A percentile compares a stretch with the other conserved stretches of the same genome.
Evolutionary conservation across 2,888 invertebrate genomes (phyloP).

Genomic region (Microdon myrmicae): DNA sequence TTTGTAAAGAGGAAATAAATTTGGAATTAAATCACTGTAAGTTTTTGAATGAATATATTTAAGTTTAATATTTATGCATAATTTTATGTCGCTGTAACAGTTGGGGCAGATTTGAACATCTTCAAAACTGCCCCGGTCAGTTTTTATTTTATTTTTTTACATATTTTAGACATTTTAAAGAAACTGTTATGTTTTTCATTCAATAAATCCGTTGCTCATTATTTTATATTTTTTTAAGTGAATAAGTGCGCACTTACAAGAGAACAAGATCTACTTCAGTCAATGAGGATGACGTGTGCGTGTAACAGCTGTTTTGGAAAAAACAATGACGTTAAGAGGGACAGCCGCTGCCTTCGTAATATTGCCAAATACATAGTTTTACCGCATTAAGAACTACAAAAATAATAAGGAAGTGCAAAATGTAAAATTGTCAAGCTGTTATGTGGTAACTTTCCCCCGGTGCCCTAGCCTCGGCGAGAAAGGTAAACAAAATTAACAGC

Average conservation of each 20-base stretch:
- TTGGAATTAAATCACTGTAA: conserved; percentile 2
- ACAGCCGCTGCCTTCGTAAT: conserved; percentile 9
- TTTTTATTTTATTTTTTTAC: conserved; percentile 1
- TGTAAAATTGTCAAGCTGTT: conserved; percentile 30
- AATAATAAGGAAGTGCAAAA: conserved; percentile 28
- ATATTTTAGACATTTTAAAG: conserved; percentile 2
- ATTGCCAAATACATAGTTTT: no score
- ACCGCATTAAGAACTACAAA: conserved; percentile 42
- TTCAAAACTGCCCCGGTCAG: conserved; percentile 2
- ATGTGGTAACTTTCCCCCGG: no score
- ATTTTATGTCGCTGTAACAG: neutral
- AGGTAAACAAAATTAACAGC: no score
- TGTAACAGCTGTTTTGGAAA: conserved; percentile 12
- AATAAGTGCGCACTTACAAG: conserved; percentile 20
- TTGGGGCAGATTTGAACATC: conserved; percentile 6
- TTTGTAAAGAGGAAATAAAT: neutral
- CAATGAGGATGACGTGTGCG: conserved; percentile 18
- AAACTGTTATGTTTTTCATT: no score
- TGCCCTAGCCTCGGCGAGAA: no score
- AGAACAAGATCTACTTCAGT: conserved; percentile 7
- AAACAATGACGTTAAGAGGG: conserved; percentile 20
- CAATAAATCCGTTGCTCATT: no score
- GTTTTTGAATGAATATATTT: conserved; percentile 5
- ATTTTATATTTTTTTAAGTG: conserved; percentile 11
- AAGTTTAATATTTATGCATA: neutral